Conservation (phyloP, 2,888 invertebrate genomes). For the Oligia strigilis region DNA sequence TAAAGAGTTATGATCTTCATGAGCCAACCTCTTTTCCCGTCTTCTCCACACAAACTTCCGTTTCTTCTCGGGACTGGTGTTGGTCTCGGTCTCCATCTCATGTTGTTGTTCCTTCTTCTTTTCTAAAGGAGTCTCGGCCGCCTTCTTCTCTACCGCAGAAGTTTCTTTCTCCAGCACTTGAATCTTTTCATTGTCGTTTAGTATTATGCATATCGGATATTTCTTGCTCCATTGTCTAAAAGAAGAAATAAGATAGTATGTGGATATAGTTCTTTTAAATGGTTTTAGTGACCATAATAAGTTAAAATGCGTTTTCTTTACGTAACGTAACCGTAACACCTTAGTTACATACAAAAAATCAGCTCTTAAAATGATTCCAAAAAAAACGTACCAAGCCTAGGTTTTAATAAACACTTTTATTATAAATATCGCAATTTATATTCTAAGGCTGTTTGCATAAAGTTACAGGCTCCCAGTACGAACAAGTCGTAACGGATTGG, state of each 20-base stretch:
- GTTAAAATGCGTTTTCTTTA: background rate
- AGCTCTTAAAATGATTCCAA: background rate
- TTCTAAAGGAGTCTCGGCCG: slow-evolving; percentile 74
- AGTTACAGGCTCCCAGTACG: background rate
- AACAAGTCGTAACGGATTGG: background rate
- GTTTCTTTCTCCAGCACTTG: slow-evolving; percentile 87
- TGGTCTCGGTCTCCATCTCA: slow-evolving; percentile 87
- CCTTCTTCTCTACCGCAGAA: slow-evolving; percentile 76
- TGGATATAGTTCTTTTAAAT: background rate
- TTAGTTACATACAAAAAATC: background rate
- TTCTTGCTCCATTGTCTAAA: slow-evolving; percentile 96
- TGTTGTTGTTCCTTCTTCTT: slow-evolving; percentile 79
- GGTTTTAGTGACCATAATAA: background rate
- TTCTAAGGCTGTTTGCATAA: background rate
- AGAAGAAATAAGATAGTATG: background rate
- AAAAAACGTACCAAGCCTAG: background rate
- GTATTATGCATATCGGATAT: slow-evolving; percentile 95
- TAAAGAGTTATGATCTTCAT: background rate
- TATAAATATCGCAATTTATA: too few species aligned
- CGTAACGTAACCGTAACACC: background rate
- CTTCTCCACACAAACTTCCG: slow-evolving; percentile 87
- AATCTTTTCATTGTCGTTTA: slow-evolving; percentile 89
- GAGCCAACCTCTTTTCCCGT: slow-evolving; percentile 81
- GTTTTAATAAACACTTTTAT: too few species aligned
- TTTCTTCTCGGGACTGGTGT: slow-evolving; percentile 86